phyloP scores from a whole-genome alignment of 2,113 vertebrate species.

The Gallinago media region DNA sequence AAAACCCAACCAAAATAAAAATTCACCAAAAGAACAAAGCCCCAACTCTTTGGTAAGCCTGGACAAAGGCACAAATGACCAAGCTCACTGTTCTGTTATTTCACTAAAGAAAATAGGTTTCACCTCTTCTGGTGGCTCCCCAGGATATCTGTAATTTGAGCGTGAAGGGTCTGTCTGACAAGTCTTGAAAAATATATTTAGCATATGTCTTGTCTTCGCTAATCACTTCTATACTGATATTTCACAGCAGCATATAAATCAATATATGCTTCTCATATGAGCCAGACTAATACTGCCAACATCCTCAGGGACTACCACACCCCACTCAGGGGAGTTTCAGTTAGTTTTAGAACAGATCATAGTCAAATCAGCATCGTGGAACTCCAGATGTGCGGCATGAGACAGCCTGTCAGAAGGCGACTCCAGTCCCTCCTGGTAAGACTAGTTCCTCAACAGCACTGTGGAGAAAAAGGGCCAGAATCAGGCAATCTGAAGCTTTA shows the following conservation, averaged over 20 bases:
- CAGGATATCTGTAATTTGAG: not conserved
- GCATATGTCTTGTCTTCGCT: not conserved
- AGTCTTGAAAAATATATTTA: not conserved
- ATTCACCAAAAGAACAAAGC: not conserved
- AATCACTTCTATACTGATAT: not conserved
- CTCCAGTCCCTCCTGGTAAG: not conserved
- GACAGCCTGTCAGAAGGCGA: not conserved
- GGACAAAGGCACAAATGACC: not conserved
- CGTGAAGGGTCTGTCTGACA: not conserved
- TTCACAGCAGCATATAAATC: not conserved
- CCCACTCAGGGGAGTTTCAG: not conserved
- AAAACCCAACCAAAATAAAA: not conserved
- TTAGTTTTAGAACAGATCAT: not conserved
- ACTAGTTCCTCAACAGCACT: not conserved
- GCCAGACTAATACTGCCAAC: not conserved
- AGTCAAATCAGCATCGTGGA: not conserved
- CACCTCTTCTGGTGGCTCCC: not conserved
- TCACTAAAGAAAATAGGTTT: not conserved
- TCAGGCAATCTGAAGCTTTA: not conserved
- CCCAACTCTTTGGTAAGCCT: not conserved
- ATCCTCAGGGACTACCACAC: not conserved
- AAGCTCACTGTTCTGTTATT: not conserved
- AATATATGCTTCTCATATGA: not conserved
- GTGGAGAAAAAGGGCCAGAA: not conserved
- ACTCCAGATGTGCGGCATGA: not conserved